Evolutionary conservation across 2,888 invertebrate species (phyloP).

Genomic region (Coelinius sp.): DNA sequence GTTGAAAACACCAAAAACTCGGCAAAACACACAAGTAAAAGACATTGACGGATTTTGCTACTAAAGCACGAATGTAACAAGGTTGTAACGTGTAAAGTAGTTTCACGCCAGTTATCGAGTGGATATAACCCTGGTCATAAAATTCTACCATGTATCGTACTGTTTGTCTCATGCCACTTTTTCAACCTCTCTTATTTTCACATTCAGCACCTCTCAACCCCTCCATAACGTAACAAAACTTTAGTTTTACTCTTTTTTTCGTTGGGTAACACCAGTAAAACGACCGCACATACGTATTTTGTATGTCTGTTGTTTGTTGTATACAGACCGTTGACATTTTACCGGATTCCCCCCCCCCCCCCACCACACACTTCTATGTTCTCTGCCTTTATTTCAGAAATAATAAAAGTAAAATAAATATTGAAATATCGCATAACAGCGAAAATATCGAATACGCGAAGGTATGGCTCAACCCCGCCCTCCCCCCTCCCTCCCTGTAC

Average conservation of each 20-base stretch:
- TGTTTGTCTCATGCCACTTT: not conserved
- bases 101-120: slow-evolving; percentile 42
- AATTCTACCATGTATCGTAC: slow-evolving; percentile 29
- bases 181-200: slow-evolving; percentile 23
- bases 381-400: not conserved
- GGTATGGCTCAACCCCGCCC: no score
- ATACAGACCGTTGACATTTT: slow-evolving; percentile 13
- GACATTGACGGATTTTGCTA: slow-evolving; percentile 39
- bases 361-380: not conserved
- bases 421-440: not conserved
- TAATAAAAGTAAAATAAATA: slow-evolving; percentile 12
- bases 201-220: not conserved
- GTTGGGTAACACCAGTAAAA: slow-evolving; percentile 8
- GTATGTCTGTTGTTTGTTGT: slow-evolving; percentile 5
- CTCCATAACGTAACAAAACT: slow-evolving; percentile 17
- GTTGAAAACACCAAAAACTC: slow-evolving; percentile 1
- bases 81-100: slow-evolving; percentile 42
- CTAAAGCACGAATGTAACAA: slow-evolving; percentile 37
- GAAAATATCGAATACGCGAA: not conserved
- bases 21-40: not conserved
- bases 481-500: not conserved
- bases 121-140: slow-evolving; percentile 43
- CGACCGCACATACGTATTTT: slow-evolving; percentile 13
- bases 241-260: slow-evolving; percentile 25
- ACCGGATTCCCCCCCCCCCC: not conserved